Conservation (phyloP, 2,797 vertebrate genomes). For the Apogon hyalosoma region DNA sequence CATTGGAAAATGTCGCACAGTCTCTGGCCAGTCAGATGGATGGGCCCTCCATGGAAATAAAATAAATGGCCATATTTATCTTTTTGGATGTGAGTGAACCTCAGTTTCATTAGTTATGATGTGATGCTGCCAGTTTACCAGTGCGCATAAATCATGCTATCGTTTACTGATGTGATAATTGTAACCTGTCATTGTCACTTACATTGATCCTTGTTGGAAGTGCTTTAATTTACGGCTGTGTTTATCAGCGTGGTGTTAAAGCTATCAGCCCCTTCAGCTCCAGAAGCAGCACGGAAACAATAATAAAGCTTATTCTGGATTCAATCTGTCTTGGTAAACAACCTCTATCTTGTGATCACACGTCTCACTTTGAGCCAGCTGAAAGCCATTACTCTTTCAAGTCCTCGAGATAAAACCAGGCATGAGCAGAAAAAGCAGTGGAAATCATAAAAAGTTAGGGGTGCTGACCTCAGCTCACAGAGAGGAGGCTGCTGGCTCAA, state of each 20-base stretch:
- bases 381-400: conserved; percentile 66
- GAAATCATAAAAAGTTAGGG: conserved; percentile 63
- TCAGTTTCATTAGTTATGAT: conserved; percentile 2
- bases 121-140: not conserved
- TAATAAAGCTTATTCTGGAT: conserved; percentile 21
- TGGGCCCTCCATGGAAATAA: not conserved
- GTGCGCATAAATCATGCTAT: conserved; percentile 2
- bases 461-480: conserved; percentile 68
- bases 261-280: conserved; percentile 15
- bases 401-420: conserved; percentile 45
- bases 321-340: conserved; percentile 46
- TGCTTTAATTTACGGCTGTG: conserved; percentile 18
- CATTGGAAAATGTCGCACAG: conserved; percentile 3
- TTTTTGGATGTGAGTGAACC: conserved; percentile 9
- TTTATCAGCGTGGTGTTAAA: conserved; percentile 18
- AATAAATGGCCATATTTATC: not conserved
- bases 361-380: conserved; percentile 57
- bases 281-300: conserved; percentile 25
- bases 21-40: conserved; percentile 3
- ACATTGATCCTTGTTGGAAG: conserved; percentile 5
- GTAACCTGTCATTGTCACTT: conserved; percentile 23
- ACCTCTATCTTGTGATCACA: conserved; percentile 21
- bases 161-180: conserved; percentile 19
- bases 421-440: conserved; percentile 21
- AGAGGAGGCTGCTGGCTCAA: conserved; percentile 53